Evolutionary conservation across 2,888 invertebrate species (phyloP), one percentile per base, ranked within the genome.

Genomic region (Lycophotia porphyrea): DNA sequence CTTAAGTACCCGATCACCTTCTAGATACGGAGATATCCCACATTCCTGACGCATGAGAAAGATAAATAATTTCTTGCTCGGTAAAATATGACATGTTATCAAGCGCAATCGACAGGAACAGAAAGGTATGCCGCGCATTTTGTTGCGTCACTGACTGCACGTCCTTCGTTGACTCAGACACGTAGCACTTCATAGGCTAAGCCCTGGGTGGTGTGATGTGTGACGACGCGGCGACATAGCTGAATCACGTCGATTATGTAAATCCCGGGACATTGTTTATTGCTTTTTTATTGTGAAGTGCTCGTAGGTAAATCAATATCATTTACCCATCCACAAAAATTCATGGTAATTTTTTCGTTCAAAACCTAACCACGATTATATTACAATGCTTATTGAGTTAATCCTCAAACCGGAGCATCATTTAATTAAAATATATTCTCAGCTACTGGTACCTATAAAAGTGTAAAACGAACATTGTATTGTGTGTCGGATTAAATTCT

Each of bases 101-200:
- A 80, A 75, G 75, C 47, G 60, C 77, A 82, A 84, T 86, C 72
- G 79, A 82, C 87, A 87, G 88, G 87, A 90, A 88, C 86, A 76
- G 74, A 85, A 74, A 88, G 88, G 89, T 88, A 91, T 90, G 90
- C 80, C 75, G 84, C 74, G 80, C 76, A 81, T 68, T 84, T 78
- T n/a, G 72, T 89, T 90, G 88, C 88, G 88, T 90, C 90, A 90
- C 78, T 49, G 55, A 69, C 64, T 76, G 61, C 70, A 79, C 71
- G 86, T 88, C 84, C 84, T 84, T 82, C 69, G 83, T 87, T 89
- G 90, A 90, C 85, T 91, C 90, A 89, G 78, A 79, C 73, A 80
- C 61, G 55, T 67, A 72, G 31, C 70, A 44, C 77, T 69, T 85
- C 71, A 78, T 84, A 85, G 80, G 75, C 60, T 71, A 73, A 66